Conservation (phyloP, 2,113 vertebrate species). For the Murina feae region DNA sequence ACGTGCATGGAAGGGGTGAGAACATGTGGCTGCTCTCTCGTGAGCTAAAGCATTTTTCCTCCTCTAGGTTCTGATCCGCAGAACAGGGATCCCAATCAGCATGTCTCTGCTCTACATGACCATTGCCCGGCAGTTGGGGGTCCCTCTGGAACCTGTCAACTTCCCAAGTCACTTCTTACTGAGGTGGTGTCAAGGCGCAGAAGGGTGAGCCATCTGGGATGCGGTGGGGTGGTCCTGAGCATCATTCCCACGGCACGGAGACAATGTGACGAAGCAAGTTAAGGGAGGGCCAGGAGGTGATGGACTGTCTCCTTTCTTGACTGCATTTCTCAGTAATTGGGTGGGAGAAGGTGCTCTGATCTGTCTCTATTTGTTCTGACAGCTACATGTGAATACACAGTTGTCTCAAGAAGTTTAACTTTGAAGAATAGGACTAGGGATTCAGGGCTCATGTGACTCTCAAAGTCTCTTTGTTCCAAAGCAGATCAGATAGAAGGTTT, state of each 20-base stretch:
- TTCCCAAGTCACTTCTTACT: conserved; percentile 97
- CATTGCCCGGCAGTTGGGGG: conserved; percentile 89
- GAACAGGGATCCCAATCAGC: conserved; percentile 96
- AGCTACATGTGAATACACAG: background rate
- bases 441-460: background rate
- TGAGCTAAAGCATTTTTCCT: background rate
- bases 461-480: background rate
- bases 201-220: conserved; percentile 80
- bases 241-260: background rate
- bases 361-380: background rate
- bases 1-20: rapidly evolving
- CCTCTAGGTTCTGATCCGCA: conserved; percentile 90
- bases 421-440: background rate
- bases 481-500: background rate
- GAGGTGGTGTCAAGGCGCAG: conserved; percentile 92
- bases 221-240: rapidly evolving
- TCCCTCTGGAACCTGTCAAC: conserved; percentile 94
- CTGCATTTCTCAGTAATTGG: background rate
- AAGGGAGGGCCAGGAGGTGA: background rate
- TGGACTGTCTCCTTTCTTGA: background rate
- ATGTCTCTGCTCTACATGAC: conserved; percentile 97
- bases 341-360: background rate
- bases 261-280: background rate
- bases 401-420: background rate
- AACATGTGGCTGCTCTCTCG: background rate